These are phyloP conservation scores for Myiopsitta monachus DNA, from an alignment of 2,113 vertebrate species.

Conservation along the genomic window DNA sequence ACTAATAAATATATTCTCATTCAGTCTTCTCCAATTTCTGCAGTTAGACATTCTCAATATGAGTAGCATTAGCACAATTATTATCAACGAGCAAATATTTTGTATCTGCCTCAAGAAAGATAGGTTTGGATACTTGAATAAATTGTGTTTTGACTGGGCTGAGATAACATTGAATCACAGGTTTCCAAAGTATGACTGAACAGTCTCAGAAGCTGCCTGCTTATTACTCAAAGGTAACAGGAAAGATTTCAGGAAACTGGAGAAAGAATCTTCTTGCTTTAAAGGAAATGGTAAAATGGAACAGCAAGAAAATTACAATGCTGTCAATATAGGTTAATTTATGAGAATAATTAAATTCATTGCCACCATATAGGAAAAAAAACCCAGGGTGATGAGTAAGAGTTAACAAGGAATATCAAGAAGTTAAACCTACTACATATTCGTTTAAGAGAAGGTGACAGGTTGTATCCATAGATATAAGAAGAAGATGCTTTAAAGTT, in stretches of 20 bases:
- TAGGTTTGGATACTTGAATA: not conserved
- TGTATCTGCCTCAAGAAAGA: not conserved
- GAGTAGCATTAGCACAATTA: not conserved
- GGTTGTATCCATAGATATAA: not conserved
- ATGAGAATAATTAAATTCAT: not conserved
- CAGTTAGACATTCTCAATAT: not conserved
- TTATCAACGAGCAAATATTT: not conserved
- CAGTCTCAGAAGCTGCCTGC: not conserved
- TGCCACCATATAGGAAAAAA: not conserved
- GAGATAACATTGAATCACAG: not conserved
- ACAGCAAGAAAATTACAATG: not conserved
- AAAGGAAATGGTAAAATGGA: not conserved
- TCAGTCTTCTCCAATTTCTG: not conserved
- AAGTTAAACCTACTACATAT: not conserved
- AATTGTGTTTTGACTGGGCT: not conserved
- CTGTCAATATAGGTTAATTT: not conserved
- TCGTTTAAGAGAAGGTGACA: not conserved
- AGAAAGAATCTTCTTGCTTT: not conserved
- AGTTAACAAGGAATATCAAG: not conserved
- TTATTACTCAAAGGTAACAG: not conserved
- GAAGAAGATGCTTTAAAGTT: not conserved
- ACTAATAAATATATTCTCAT: not conserved
- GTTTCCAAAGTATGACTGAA: not conserved
- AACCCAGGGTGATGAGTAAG: not conserved
- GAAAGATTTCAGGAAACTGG: not conserved